Conservation (phyloP, 2,113 vertebrate species). For the Salvelinus namaycush region DNA sequence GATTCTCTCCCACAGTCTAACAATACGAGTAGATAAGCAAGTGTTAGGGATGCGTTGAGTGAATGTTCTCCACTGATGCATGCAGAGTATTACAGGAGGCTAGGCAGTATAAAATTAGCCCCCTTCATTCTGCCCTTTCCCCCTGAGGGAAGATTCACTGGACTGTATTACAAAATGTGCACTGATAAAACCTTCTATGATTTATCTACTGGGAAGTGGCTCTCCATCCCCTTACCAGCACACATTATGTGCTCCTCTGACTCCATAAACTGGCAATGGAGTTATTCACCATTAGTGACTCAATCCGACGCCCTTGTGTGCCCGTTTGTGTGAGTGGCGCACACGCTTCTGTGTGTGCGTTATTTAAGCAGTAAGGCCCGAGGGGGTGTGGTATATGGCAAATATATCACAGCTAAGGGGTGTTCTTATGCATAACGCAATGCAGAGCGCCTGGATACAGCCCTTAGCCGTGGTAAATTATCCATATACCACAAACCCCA, state of each 20-base stretch:
- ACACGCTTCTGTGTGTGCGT: no score
- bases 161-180: neutral
- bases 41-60: neutral
- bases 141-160: neutral
- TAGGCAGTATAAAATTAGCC: neutral
- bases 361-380: no score
- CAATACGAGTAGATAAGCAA: neutral
- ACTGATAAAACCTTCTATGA: neutral
- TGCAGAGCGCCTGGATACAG: no score
- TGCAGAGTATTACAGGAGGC: neutral
- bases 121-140: neutral
- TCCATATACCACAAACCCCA: no score
- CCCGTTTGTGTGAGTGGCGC: no score
- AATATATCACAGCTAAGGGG: no score
- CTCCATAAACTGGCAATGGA: neutral
- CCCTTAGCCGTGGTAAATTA: no score
- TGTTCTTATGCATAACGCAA: no score
- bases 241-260: neutral
- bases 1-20: neutral
- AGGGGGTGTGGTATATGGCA: no score
- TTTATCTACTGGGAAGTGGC: neutral
- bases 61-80: neutral
- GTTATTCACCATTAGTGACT: neutral
- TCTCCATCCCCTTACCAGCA: neutral
- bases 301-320: no score